These are phyloP conservation scores for Helleia helle DNA, from an alignment of 2,888 invertebrate genomes.

Conservation along the genomic window DNA sequence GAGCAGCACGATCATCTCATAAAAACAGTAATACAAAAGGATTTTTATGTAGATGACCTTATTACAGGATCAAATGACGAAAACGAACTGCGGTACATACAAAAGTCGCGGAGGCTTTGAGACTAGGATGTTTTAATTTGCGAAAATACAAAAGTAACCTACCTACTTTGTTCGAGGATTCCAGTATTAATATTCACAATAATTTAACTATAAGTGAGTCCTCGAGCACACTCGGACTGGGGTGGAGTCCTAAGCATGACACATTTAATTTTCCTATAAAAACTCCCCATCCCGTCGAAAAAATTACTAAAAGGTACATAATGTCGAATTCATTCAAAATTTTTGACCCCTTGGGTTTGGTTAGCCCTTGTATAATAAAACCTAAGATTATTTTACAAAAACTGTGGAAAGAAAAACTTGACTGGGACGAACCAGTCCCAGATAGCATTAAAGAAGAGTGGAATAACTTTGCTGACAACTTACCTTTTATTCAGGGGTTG, in stretches of 20 bases:
- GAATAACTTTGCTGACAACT: background rate
- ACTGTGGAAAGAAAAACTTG: conserved; percentile 16
- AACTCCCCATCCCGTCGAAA: background rate
- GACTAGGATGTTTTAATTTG: conserved; percentile 16
- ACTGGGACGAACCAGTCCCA: conserved; percentile 18
- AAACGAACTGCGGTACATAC: conserved; percentile 12
- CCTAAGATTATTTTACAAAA: conserved; percentile 19
- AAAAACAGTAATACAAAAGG: conserved; percentile 15
- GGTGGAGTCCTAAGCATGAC: conserved; percentile 20
- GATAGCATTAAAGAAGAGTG: conserved; percentile 10
- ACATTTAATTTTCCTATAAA: conserved; percentile 19
- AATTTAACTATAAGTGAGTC: conserved; percentile 21
- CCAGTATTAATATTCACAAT: conserved; percentile 9
- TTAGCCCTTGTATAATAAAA: conserved; percentile 9
- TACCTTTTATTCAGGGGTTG: background rate
- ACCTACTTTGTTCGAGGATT: conserved; percentile 11
- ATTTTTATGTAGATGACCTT: conserved; percentile 19
- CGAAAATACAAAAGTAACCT: conserved; percentile 18
- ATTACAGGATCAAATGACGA: conserved; percentile 17
- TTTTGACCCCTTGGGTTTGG: conserved; percentile 20
- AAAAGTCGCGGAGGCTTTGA: conserved; percentile 12
- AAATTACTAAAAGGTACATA: conserved; percentile 19
- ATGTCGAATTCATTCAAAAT: conserved; percentile 21
- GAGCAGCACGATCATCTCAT: conserved; percentile 10
- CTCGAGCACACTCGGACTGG: conserved; percentile 22